Percentiles rank a stretch among this genome's conserved stretches.
Evolutionary conservation across 2,888 invertebrate genomes (phyloP).

Genomic region (Heliconius erato): DNA sequence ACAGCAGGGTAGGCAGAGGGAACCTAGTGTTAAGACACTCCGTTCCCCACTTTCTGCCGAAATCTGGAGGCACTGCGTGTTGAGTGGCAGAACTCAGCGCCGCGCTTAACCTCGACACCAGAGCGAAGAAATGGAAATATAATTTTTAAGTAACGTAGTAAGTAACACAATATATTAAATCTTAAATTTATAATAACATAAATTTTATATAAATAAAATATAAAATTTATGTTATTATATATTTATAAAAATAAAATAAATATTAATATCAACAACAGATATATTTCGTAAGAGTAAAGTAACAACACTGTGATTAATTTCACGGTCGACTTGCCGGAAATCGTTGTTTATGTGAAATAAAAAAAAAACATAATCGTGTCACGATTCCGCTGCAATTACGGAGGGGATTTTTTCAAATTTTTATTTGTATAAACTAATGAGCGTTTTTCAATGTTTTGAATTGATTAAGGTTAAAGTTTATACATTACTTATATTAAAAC

Average conservation of each 20-base stretch:
- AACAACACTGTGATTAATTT: slow-evolving; percentile 12
- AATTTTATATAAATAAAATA: no score
- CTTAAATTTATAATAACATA: no score
- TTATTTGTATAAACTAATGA: slow-evolving; percentile 2
- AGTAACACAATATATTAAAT: no score
- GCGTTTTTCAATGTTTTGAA: background rate
- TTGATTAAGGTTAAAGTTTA: background rate
- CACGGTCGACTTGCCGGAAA: slow-evolving; percentile 28
- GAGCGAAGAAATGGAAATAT: no score
- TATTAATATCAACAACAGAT: background rate
- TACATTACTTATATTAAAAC: background rate
- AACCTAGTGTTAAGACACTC: no score
- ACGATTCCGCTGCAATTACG: slow-evolving; percentile 7
- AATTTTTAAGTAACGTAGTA: no score
- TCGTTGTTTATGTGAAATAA: slow-evolving; percentile 4
- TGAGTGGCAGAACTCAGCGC: no score
- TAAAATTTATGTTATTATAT: no score
- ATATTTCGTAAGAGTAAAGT: background rate
- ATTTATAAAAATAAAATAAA: background rate
- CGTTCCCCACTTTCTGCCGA: no score
- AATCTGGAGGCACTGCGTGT: no score
- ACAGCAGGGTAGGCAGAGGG: no score
- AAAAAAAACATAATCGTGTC: slow-evolving; percentile 20
- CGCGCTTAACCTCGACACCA: no score
- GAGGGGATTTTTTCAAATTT: background rate